These are phyloP conservation scores for Labeo rohita DNA, from an alignment of 2,113 vertebrate genomes.

Conservation along the genomic window DNA sequence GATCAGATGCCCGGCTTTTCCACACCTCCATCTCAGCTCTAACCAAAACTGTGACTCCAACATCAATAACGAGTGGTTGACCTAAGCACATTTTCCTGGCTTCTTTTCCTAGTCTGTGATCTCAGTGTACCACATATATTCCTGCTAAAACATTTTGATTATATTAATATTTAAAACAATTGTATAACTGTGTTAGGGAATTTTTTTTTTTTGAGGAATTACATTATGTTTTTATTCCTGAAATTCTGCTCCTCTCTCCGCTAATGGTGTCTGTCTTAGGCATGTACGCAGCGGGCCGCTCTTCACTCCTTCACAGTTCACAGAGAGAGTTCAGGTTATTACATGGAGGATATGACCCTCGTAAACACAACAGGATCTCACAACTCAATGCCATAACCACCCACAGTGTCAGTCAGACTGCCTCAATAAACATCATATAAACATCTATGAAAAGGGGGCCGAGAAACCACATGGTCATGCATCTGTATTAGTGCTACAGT, in stretches of 20 bases:
- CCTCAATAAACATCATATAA: background rate
- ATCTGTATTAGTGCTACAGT: background rate
- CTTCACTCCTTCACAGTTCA: slow-evolving; percentile 10
- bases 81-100: background rate
- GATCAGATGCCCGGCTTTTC: slow-evolving; percentile 13
- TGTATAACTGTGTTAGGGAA: background rate
- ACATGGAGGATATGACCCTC: slow-evolving; percentile 39
- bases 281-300: background rate
- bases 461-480: background rate
- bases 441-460: background rate
- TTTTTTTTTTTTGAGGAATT: background rate
- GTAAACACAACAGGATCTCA: slow-evolving; percentile 46
- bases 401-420: background rate
- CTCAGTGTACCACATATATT: background rate
- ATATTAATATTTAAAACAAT: background rate
- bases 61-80: background rate
- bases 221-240: background rate
- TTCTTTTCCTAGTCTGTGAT: background rate
- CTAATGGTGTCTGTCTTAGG: background rate
- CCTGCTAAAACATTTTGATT: background rate
- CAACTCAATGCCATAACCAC: slow-evolving; percentile 34
- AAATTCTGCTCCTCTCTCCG: background rate
- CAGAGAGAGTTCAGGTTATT: slow-evolving; percentile 41
- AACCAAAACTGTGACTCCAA: background rate
- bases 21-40: background rate